phyloP scores from a whole-genome alignment of 2,888 invertebrate genomes.

The Agrotis clavis region DNA sequence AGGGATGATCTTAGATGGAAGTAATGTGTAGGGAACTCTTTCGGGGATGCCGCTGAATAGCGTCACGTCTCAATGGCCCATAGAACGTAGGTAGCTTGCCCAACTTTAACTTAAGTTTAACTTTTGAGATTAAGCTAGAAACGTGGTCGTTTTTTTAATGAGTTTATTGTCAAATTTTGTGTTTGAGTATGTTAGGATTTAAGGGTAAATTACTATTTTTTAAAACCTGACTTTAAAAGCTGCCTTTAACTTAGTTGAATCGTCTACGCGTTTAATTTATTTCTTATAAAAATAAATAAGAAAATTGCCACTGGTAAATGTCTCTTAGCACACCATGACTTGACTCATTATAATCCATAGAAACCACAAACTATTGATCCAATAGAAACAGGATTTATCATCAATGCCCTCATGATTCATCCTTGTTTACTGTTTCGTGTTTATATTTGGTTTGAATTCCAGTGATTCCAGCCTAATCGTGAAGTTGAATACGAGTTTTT shows the following conservation, averaged over 20 bases:
- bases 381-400: background rate
- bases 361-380: background rate
- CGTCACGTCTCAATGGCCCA: constrained; percentile 53
- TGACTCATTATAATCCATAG: background rate
- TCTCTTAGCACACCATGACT: background rate
- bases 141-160: constrained; percentile 56
- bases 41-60: constrained; percentile 46
- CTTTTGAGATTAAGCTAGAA: constrained; percentile 50
- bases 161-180: constrained; percentile 47
- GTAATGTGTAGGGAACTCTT: constrained; percentile 50
- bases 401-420: background rate
- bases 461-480: background rate
- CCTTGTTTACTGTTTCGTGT: too few species aligned
- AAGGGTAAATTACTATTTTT: background rate
- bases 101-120: constrained; percentile 53
- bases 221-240: too few species aligned
- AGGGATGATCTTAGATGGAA: constrained; percentile 52
- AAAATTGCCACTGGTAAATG: too few species aligned
- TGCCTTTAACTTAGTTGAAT: too few species aligned
- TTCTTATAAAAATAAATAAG: too few species aligned
- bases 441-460: too few species aligned
- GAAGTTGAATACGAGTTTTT: background rate
- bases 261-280: too few species aligned
- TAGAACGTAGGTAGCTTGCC: constrained; percentile 51
- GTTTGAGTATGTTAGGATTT: constrained; percentile 15